Evolutionary conservation across 2,888 invertebrate species (phyloP), one percentile per base, ranked within the genome.

Genomic region (Acleris laterana): DNA sequence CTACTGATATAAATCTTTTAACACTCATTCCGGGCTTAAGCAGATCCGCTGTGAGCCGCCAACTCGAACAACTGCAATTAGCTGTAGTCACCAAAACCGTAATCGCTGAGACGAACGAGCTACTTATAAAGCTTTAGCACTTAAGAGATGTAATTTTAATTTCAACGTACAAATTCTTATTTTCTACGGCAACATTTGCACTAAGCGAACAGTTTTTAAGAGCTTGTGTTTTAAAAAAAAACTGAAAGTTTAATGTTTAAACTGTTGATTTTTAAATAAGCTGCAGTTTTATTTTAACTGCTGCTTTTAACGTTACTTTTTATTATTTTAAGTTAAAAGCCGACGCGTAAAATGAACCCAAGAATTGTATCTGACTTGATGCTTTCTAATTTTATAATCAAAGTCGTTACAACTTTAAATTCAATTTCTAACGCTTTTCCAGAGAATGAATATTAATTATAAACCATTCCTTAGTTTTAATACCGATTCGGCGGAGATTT

Each of bases 41-140:
- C 76, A 82, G 87, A 87, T 87, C 84, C 81, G 72, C 79, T 74
- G 75, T 74, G 81, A 83, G 81, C 80, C 77, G 82, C 83, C 88
- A 88, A 90, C 87, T 87, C 87, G 78, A 82, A 87, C 88, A 88
- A 90, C 85, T 87, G 90, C 91, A 91, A 91, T 92, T 92, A 91
- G 87, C 84, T 74, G 79, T 78, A 83, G 79, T 82, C 78, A 38
- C 74, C 81, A 82, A 83, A 38, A 11, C 13, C 74, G 83, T 90
- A 89, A 92, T 88, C 91, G 76, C 73, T 77, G 77, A 76, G 75
- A 71, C 77, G 74, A 83, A 86, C 79, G 84, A 85, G 84, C 82
- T 83, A 83, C 80, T 81, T 80, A 71, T 71, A 65, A 48, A 57
- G 66, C 62, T 66, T 66, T 66, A 46, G 56, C 61, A 66, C 56